A percentile compares a stretch with the other conserved stretches of the same genome.
Conservation (phyloP, 2,797 vertebrate genomes). For the Coregonus suidteri region DNA sequence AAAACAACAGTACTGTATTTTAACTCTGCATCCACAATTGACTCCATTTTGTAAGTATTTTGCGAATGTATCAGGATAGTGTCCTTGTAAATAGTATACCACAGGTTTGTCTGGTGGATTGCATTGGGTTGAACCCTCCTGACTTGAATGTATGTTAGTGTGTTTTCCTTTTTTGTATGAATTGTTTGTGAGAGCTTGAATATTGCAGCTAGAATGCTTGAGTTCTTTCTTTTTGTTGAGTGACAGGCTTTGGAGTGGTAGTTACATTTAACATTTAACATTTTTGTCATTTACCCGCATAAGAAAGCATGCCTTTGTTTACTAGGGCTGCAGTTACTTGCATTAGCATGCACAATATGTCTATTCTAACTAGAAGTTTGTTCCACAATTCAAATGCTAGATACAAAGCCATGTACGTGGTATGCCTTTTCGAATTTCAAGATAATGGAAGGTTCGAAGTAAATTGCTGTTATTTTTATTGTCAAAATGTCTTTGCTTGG, state of each 20-base stretch:
- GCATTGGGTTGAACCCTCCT: conserved; percentile 46
- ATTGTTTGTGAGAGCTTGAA: conserved; percentile 2
- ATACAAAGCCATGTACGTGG: neutral
- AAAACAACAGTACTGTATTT: conserved; percentile 47
- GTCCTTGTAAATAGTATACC: conserved; percentile 62
- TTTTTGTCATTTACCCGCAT: neutral
- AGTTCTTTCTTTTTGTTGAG: neutral
- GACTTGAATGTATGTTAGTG: conserved; percentile 56
- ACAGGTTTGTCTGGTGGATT: conserved; percentile 40
- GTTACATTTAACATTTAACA: neutral
- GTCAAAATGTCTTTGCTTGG: neutral
- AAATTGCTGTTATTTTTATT: neutral
- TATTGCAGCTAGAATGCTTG: conserved; percentile 13
- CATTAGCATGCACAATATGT: neutral
- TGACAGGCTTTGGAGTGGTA: neutral
- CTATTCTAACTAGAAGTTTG: neutral
- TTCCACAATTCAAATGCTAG: neutral
- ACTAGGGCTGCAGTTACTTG: neutral
- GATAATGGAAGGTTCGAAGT: neutral
- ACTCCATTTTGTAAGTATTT: conserved; percentile 38
- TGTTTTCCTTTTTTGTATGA: conserved; percentile 32
- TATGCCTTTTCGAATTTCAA: neutral
- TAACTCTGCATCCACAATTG: conserved; percentile 11
- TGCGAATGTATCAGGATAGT: conserved; percentile 57
- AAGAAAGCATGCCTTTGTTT: neutral